Evolutionary conservation across 1,140 invertebrate species (phyloP), one percentile per base, ranked within the genome.

Genomic region (Muscidifurax raptorellus): DNA sequence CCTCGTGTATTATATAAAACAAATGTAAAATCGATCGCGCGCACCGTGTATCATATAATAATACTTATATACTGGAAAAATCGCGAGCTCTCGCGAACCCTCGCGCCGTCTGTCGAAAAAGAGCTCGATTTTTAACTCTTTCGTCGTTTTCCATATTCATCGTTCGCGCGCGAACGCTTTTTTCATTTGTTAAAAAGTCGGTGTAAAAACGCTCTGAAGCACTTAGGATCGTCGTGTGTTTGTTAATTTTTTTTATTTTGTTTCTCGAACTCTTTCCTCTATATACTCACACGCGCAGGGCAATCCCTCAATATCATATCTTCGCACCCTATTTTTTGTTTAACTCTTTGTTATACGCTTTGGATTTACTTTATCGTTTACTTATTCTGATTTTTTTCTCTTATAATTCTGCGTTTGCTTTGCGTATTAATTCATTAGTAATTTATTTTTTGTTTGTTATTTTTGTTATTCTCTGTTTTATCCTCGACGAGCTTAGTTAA

Each of bases 401-500:
- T 78, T 64, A 72, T 30, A 84, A 71, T 79, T 72, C 75, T 80
- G 76, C 12, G 64, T 77, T 77, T 83, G 52, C 27, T 47, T 83
- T 59, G 27, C 27, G 27, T 78, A 59, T 67, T 83, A 71, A 83
- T 78, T 67, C 7, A 67, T 78, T 83, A 83, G 36, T 83, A 59
- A 77, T 71, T 40, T 84, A 74, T 64, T 76, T 27, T 47, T 44
- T 76, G 25, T 76, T 28, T 47, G 30, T 76, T 32, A 32, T 15
- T 40, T 40, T 74, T 40, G 71, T 36, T 69, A 74, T 27, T 30
- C 82, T 77, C 69, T 69, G 71, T 10, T 82, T 85, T 44, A 82
- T 83, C 84, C 79, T 86, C 87, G 75, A 86, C 78, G 85, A 86
- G 64, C 85, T 90, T 89, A 88, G 85, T 88, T 88, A 87, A 91